phyloP scores from a whole-genome alignment of 2,888 invertebrate species.

The Parnassius orleans region DNA sequence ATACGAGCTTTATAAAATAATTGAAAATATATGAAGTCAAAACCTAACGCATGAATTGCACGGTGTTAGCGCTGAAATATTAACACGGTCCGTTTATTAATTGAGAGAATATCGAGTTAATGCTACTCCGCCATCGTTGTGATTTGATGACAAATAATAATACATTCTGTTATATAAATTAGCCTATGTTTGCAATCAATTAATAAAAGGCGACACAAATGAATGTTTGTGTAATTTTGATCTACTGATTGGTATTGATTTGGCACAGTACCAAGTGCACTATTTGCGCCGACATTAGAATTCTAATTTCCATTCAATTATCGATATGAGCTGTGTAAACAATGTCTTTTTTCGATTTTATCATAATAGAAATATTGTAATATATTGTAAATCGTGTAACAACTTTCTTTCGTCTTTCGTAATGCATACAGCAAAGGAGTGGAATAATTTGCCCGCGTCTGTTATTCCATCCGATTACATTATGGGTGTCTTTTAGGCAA shows the following conservation, averaged over 20 bases:
- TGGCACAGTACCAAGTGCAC: slow-evolving; percentile 23
- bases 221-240: slow-evolving; percentile 24
- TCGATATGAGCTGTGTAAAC: slow-evolving; percentile 14
- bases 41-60: slow-evolving; percentile 31
- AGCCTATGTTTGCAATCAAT: slow-evolving; percentile 23
- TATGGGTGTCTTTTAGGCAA: too few relatives aligned
- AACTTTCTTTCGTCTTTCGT: neutral
- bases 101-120: slow-evolving; percentile 26
- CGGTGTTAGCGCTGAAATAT: slow-evolving; percentile 30
- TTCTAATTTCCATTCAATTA: slow-evolving; percentile 25
- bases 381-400: neutral
- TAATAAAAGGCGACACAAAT: slow-evolving; percentile 27
- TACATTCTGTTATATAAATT: slow-evolving; percentile 23
- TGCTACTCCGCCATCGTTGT: slow-evolving; percentile 14
- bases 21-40: slow-evolving; percentile 29
- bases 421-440: too few relatives aligned
- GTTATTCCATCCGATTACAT: too few relatives aligned
- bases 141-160: slow-evolving; percentile 29
- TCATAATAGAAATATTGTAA: neutral
- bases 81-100: slow-evolving; percentile 24
- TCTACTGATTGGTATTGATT: slow-evolving; percentile 26
- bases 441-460: too few relatives aligned
- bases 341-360: slow-evolving; percentile 11
- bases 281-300: slow-evolving; percentile 16
- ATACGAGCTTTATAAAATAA: slow-evolving; percentile 11